Base-by-base conservation (phyloP, 2,888 invertebrate species). In the Drosophila niveifrons region DNA sequence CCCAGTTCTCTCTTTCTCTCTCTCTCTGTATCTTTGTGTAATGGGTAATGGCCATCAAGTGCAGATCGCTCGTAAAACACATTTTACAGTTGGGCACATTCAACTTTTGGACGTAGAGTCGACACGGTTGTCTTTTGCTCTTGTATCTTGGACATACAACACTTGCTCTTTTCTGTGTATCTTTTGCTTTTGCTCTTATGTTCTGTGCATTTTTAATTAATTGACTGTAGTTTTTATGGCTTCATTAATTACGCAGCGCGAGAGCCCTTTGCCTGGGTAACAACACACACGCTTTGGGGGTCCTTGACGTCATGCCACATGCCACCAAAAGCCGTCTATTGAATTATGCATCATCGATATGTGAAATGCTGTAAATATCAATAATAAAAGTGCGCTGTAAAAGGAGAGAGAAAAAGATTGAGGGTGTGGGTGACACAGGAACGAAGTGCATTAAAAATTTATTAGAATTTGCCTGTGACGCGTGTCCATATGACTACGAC, bases 191-290 rank as follows among this genome's bases (percentile, higher is more conserved):
- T 13, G 29, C 29, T 29, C 29, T 41, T 9, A 36, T 39, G 44
- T n/a, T 41, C n/a, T 57, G 43, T 88, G 90, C 89, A 90, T 90
- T 90, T 91, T 91, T 91, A 90, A 90, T 90, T 90, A 91, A 90
- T 91, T 90, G 90, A 81, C 80, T 91, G 88, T 90, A 84, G 88
- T 90, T 90, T 90, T 90, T 90, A 90, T 90, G 90, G 91, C 84
- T 90, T 90, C 90, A 90, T 90, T 90, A 90, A 90, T 91, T 91
- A 90, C 81, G 75, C 66, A 75, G 68, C 73, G 23, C 23, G 23
- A 23, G 23, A 23, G 23, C 23, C 23, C 23, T 23, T 23, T 23
- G 23, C 23, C 23, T 6, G 23, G 23, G 23, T 0, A 23, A 23
- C n/a, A n/a, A n/a, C n/a, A n/a, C 6, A 23, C 23, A 6, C 23